Evolutionary conservation across 2,888 invertebrate genomes (phyloP).

Genomic region (Thecophora atra): DNA sequence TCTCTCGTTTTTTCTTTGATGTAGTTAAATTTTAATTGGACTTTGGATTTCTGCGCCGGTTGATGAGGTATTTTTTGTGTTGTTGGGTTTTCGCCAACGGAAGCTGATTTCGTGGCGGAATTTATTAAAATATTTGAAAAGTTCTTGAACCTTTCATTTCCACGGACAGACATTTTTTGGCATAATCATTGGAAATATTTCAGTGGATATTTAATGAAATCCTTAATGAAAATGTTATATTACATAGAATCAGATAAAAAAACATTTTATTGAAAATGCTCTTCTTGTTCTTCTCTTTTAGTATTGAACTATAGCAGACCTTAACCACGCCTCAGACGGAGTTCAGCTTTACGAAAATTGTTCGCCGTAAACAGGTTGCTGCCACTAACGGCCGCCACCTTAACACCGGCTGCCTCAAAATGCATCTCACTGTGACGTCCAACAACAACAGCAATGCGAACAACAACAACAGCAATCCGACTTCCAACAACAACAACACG

Average conservation of each 20-base stretch:
- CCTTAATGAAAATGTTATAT: too few relatives aligned
- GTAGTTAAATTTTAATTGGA: constrained; percentile 62
- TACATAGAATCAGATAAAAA: neutral
- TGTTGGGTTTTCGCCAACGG: too few relatives aligned
- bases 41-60: constrained; percentile 54
- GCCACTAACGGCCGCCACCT: constrained; percentile 45
- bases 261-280: neutral
- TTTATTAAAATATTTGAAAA: constrained; percentile 42
- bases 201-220: too few relatives aligned
- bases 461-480: constrained; percentile 52
- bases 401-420: constrained; percentile 50
- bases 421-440: constrained; percentile 60
- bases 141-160: constrained; percentile 1
- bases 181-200: neutral
- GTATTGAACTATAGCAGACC: neutral
- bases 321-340: neutral
- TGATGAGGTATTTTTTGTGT: constrained; percentile 48
- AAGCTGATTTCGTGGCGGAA: constrained; percentile 35
- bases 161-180: neutral
- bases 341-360: constrained; percentile 39
- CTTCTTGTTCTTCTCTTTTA: neutral
- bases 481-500: constrained; percentile 49
- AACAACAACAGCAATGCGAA: constrained; percentile 48
- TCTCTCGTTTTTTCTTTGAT: constrained; percentile 54
- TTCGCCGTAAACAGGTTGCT: constrained; percentile 51